A percentile compares a stretch with the other conserved stretches of the same genome.
Conservation (phyloP, 2,888 invertebrate species). For the Rhingia rostrata region DNA sequence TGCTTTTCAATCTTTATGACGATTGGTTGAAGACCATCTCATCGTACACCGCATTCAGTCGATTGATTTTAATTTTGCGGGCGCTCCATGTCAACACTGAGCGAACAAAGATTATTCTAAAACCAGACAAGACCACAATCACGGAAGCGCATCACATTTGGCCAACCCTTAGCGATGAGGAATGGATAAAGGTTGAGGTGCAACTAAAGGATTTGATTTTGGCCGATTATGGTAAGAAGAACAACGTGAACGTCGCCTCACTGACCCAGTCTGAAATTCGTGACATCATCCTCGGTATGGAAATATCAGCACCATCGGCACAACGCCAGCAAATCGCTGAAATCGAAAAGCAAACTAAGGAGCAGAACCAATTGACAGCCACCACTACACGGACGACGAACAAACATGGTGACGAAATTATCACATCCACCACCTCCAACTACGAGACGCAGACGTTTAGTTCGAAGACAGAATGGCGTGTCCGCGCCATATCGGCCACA, state of each 20-base stretch:
- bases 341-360: slow-evolving; percentile 99
- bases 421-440: slow-evolving; percentile 99
- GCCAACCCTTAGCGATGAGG: slow-evolving; percentile 98
- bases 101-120: slow-evolving; percentile 98
- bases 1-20: slow-evolving; percentile 98
- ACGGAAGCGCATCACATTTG: slow-evolving; percentile 99
- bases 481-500: slow-evolving; percentile 98
- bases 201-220: slow-evolving; percentile 98
- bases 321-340: slow-evolving; percentile 99
- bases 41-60: slow-evolving; percentile 99
- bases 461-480: slow-evolving; percentile 99
- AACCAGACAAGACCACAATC: slow-evolving; percentile 99
- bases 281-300: slow-evolving; percentile 99
- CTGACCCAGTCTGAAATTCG: slow-evolving; percentile 99
- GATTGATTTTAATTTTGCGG: slow-evolving; percentile 96
- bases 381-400: slow-evolving; percentile 99
- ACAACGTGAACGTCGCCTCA: slow-evolving; percentile 99
- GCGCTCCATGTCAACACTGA: slow-evolving; percentile 99
- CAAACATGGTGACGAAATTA: slow-evolving; percentile 99
- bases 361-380: slow-evolving; percentile 98
- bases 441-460: slow-evolving; percentile 99
- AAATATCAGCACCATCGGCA: slow-evolving; percentile 99
- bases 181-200: slow-evolving; percentile 99
- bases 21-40: slow-evolving; percentile 99
- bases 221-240: slow-evolving; percentile 99